Percentiles rank a stretch among this genome's conserved stretches.
These are phyloP conservation scores for Hydraecia micacea DNA, from an alignment of 2,888 invertebrate genomes.

Conservation along the genomic window DNA sequence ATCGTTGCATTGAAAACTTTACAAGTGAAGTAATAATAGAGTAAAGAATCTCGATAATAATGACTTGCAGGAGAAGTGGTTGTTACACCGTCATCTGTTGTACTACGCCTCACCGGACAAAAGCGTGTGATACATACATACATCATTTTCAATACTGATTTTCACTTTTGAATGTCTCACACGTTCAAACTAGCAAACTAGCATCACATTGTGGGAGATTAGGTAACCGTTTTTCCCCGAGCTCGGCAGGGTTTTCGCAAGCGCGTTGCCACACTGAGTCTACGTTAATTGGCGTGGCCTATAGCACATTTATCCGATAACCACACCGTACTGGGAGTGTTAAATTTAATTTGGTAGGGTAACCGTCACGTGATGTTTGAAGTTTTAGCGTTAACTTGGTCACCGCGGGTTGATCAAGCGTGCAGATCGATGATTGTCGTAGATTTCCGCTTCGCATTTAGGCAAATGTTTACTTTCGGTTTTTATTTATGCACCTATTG, in stretches of 20 bases:
- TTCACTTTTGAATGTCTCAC: conserved; percentile 64
- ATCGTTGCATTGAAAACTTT: neutral
- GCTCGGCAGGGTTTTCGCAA: conserved; percentile 83
- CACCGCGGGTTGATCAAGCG: conserved; percentile 69
- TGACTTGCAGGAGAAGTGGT: conserved; percentile 10
- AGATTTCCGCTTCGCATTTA: conserved; percentile 73
- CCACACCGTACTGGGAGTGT: conserved; percentile 56
- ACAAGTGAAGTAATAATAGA: conserved; percentile 4
- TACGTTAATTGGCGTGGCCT: conserved; percentile 75
- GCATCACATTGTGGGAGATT: conserved; percentile 79
- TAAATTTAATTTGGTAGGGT: conserved; percentile 73
- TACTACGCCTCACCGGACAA: conserved; percentile 40
- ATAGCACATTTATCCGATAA: conserved; percentile 69
- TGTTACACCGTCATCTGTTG: conserved; percentile 2
- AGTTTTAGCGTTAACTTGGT: conserved; percentile 61
- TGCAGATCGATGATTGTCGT: conserved; percentile 73
- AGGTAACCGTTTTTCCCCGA: conserved; percentile 83
- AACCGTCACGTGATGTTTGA: conserved; percentile 69
- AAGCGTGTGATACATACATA: conserved; percentile 61
- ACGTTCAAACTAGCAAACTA: conserved; percentile 57
- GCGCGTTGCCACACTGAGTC: conserved; percentile 81
- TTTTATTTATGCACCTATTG: conserved; percentile 51
- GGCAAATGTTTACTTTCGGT: conserved; percentile 61
- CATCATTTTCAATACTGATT: conserved; percentile 60
- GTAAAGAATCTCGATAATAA: conserved; percentile 10